A percentile compares a stretch with the other conserved stretches of the same genome.
These are phyloP conservation scores for Cynoglossus semilaevis DNA, from an alignment of 2,113 vertebrate genomes.

Conservation along the genomic window DNA sequence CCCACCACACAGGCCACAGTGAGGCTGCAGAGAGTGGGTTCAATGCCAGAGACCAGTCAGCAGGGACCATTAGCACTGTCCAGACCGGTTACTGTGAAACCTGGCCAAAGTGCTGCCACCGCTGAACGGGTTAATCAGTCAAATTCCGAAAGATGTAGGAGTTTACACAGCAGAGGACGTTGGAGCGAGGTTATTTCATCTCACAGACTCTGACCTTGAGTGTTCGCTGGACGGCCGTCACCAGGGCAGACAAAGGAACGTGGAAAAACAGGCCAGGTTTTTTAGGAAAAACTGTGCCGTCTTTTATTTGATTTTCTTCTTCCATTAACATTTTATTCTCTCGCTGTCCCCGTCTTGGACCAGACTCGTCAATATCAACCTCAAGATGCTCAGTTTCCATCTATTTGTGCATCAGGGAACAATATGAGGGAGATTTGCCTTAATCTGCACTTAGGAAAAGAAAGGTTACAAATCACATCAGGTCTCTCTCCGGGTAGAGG, in stretches of 20 bases:
- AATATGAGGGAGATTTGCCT: conserved; percentile 71
- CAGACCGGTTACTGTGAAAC: conserved; percentile 40
- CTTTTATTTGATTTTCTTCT: conserved; percentile 17
- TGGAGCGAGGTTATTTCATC: conserved; percentile 42
- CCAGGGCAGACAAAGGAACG: conserved; percentile 12
- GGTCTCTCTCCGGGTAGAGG: conserved; percentile 74
- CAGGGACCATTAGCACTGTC: conserved; percentile 38
- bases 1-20: conserved; percentile 36
- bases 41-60: conserved; percentile 39
- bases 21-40: conserved; percentile 33
- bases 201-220: conserved; percentile 68
- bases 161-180: conserved; percentile 59
- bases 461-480: conserved; percentile 79
- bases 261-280: conserved; percentile 35
- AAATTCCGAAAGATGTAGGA: conserved; percentile 55
- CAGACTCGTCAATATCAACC: conserved; percentile 26
- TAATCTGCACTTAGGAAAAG: conserved; percentile 76
- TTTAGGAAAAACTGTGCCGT: conserved; percentile 1
- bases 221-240: conserved; percentile 36
- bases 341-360: conserved; percentile 12
- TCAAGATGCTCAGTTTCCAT: conserved; percentile 35
- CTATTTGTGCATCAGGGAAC: conserved; percentile 57
- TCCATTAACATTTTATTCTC: conserved; percentile 9
- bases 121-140: conserved; percentile 67
- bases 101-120: conserved; percentile 30